Conservation (phyloP, 2,797 vertebrate species). For the Lerista edwardsae region DNA sequence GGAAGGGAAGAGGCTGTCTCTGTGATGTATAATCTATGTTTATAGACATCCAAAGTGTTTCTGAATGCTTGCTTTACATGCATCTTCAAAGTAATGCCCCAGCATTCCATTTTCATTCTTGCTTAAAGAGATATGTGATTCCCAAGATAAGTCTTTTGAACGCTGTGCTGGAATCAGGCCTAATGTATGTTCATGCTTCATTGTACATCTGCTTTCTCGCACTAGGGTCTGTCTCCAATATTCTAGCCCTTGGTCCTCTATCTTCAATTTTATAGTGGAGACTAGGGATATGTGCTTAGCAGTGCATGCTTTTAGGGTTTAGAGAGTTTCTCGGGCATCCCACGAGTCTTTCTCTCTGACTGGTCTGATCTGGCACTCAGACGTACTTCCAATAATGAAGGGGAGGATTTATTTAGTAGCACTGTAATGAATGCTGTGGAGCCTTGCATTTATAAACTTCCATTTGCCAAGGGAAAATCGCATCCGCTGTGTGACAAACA, state of each 20-base stretch:
- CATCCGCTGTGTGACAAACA: slow-evolving; percentile 43
- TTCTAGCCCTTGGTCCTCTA: neutral
- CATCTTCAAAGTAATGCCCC: neutral
- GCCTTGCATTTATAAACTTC: slow-evolving; percentile 41
- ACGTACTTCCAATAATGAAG: slow-evolving; percentile 21
- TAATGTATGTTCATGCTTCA: neutral
- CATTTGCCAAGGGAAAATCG: slow-evolving; percentile 12
- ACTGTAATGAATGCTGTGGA: slow-evolving; percentile 37
- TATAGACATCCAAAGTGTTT: neutral
- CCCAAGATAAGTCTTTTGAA: neutral
- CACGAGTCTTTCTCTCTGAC: neutral
- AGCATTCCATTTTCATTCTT: neutral
- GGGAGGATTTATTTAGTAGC: slow-evolving; percentile 33
- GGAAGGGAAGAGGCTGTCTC: neutral
- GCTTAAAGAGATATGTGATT: neutral
- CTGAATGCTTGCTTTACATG: neutral
- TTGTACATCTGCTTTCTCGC: neutral
- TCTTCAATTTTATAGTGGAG: neutral
- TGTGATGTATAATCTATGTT: neutral
- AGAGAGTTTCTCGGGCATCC: neutral
- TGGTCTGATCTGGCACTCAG: neutral
- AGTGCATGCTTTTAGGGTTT: neutral
- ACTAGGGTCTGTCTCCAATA: neutral
- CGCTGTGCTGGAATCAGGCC: neutral
- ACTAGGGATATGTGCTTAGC: neutral